Conservation (phyloP, 2,113 vertebrate species). For the Dasyurus viverrinus region DNA sequence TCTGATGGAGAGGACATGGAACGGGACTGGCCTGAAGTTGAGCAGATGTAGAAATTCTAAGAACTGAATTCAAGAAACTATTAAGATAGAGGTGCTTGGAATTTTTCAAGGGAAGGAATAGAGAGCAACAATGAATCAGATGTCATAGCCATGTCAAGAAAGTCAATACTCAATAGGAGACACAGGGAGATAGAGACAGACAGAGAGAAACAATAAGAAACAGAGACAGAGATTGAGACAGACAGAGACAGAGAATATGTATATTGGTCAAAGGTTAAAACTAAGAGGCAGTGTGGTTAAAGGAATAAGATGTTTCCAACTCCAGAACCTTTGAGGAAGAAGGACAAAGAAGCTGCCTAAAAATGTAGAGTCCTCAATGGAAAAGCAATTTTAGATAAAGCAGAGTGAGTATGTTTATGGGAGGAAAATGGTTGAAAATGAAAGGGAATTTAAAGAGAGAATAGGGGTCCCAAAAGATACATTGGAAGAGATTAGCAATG, state of each 20-base stretch:
- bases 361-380: neutral
- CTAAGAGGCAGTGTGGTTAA: neutral
- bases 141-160: neutral
- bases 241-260: too few species aligned
- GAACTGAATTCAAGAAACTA: neutral
- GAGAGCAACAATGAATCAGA: neutral
- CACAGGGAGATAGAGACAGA: rapidly evolving
- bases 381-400: neutral
- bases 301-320: neutral
- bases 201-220: too few species aligned
- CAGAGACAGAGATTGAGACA: too few species aligned
- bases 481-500: neutral
- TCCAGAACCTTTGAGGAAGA: neutral
- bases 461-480: neutral
- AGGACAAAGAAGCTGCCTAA: neutral
- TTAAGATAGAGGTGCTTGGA: neutral
- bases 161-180: neutral
- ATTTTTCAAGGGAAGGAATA: neutral
- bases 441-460: neutral
- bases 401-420: neutral
- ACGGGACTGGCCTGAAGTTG: neutral
- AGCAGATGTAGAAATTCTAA: neutral
- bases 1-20: neutral
- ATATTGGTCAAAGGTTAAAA: neutral
- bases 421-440: neutral